Conservation (phyloP, 1,140 invertebrate species). For the Drosophila sechellia region DNA sequence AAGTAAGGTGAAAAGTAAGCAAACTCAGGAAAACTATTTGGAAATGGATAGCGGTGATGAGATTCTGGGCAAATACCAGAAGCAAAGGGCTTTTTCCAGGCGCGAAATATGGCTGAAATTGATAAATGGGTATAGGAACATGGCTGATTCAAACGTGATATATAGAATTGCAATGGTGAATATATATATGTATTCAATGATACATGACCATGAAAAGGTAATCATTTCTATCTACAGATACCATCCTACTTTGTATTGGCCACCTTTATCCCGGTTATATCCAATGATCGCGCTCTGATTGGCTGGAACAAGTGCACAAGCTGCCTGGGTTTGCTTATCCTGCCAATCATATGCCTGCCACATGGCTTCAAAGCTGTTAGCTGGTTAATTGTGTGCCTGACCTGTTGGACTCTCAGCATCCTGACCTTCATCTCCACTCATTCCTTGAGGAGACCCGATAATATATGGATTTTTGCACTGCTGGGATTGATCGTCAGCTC, state of each 20-base stretch:
- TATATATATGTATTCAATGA: background rate
- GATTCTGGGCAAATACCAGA: background rate
- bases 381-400: background rate
- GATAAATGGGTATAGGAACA: slow-evolving; percentile 25
- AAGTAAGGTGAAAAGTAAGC: rapidly evolving
- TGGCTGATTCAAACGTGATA: slow-evolving; percentile 13
- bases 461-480: background rate
- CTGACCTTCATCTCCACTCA: slow-evolving; percentile 29
- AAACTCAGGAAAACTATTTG: background rate
- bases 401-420: slow-evolving; percentile 12
- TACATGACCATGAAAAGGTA: too few relatives aligned
- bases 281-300: background rate
- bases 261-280: slow-evolving; percentile 28
- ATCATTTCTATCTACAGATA: background rate
- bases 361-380: background rate
- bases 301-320: slow-evolving; percentile 24
- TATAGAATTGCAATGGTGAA: slow-evolving; percentile 14
- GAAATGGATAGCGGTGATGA: slow-evolving; percentile 33
- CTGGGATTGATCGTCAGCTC: slow-evolving; percentile 19
- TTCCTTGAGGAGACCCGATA: slow-evolving; percentile 18
- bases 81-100: background rate
- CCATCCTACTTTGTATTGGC: slow-evolving; percentile 12
- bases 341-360: slow-evolving; percentile 26
- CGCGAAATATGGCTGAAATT: slow-evolving; percentile 24
- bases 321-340: slow-evolving; percentile 2